A percentile compares a stretch with the other conserved stretches of the same genome.
Evolutionary conservation across 2,113 vertebrate genomes (phyloP).

Genomic region (Perca fluviatilis): DNA sequence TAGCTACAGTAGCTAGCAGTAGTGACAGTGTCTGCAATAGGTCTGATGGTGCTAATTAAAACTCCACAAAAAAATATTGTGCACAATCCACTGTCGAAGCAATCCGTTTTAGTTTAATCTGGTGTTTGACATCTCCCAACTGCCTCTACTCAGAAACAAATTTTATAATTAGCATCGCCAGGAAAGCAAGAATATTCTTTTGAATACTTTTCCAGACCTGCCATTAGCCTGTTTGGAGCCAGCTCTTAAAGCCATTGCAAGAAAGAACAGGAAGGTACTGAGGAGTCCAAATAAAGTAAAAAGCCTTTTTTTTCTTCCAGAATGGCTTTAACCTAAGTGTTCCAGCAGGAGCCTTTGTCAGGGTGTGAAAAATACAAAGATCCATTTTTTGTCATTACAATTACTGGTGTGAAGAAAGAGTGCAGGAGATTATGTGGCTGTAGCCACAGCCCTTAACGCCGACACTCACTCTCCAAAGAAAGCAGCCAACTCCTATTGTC

Average conservation of each 20-base stretch:
- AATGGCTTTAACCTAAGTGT: background rate
- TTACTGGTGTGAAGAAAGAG: background rate
- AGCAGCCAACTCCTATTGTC: background rate
- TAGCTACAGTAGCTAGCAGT: background rate
- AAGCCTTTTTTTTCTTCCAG: background rate
- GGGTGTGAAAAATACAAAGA: background rate
- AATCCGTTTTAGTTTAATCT: no score
- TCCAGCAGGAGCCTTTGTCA: background rate
- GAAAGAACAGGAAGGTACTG: background rate
- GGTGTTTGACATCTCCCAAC: no score
- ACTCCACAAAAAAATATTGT: background rate
- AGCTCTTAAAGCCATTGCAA: background rate
- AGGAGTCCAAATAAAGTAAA: background rate
- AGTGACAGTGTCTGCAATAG: background rate
- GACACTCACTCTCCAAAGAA: background rate
- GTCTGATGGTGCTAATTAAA: background rate
- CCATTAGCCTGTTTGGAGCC: background rate
- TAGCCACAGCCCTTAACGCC: background rate
- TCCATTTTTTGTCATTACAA: constrained; percentile 4
- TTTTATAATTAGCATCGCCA: no score
- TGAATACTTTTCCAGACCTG: background rate
- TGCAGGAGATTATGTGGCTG: background rate
- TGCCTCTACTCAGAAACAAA: no score
- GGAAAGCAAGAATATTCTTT: background rate
- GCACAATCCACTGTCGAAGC: no score